Percentiles rank a stretch among this genome's conserved stretches.
Conservation (phyloP, 2,113 vertebrate species). For the Abramis brama region DNA sequence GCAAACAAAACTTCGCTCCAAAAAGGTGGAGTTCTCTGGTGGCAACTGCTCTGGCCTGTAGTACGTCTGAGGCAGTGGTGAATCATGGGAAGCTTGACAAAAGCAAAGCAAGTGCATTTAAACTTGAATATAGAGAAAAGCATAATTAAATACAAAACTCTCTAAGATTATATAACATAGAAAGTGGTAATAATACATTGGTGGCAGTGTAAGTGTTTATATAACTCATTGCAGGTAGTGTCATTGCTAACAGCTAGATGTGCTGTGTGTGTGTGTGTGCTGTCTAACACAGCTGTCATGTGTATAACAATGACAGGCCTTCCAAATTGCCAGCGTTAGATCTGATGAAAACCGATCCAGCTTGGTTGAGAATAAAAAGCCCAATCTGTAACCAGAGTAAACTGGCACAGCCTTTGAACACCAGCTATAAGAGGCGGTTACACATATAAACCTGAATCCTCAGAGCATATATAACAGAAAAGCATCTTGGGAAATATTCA, state of each 20-base stretch:
- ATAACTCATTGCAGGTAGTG: not conserved
- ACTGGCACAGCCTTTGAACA: conserved; percentile 8
- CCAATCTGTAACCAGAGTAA: not conserved
- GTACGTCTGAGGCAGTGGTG: conserved; percentile 64
- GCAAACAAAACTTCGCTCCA: conserved; percentile 85
- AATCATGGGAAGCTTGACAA: conserved; percentile 25
- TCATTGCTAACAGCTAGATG: not conserved
- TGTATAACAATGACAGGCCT: not conserved
- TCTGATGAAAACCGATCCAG: conserved; percentile 1
- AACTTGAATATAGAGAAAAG: not conserved
- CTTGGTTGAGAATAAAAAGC: not conserved
- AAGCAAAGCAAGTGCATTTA: not conserved
- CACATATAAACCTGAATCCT: not conserved
- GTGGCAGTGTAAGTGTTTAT: not conserved
- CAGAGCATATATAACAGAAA: not conserved
- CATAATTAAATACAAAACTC: not conserved
- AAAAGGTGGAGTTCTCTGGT: conserved; percentile 81
- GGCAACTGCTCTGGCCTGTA: conserved; percentile 79
- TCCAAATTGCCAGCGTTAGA: not conserved
- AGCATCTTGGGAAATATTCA: not conserved
- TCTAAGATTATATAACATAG: not conserved
- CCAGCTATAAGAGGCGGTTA: not conserved
- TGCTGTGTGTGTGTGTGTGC: not conserved
- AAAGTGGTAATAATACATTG: not conserved
- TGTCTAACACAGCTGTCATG: not conserved